Base-by-base conservation (phyloP, 2,888 invertebrate genomes). In the Eupithecia tripunctaria region DNA sequence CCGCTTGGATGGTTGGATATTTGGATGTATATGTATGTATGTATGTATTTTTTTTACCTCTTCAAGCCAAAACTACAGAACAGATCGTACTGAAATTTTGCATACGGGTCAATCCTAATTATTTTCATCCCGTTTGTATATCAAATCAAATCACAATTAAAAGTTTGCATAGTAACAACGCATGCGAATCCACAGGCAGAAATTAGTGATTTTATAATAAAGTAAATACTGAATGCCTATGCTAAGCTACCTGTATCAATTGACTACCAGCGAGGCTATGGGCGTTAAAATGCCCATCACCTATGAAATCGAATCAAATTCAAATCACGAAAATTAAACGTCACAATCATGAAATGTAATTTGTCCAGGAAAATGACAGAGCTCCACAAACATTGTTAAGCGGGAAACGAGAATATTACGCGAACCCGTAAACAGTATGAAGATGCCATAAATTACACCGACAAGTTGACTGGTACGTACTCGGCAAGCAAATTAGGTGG, bases 401-500 rank as follows among this genome's bases (percentile, higher is more conserved):
- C 43, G 74, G 75, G 76, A 78, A 80, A 77, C 74, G 76, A 74
- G 76, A 77, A 73, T 72, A 79, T 78, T 77, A 77, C 77, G 75
- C 78, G 77, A 75, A 73, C 76, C 75, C 77, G 78, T 80, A 80
- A 83, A 85, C 81, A 82, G 78, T 80, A 80, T 82, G 81, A 86
- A 84, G 83, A 82, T 81, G 82, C 82, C 83, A 87, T 90, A 89
- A 88, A 90, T 88, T 89, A 88, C 82, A 87, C 86, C 84, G 87
- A 87, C 87, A 87, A 86, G 86, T 88, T 85, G 88, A 85, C 86
- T 86, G 85, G 85, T 88, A 85, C 84, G 86, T 83, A 85, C 85
- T 86, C 84, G 83, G 88, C 85, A 87, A 89, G 88, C 89, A 91
- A 92, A 91, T 91, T 92, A 91, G 89, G 85, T 85, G 88, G 89